Evolutionary conservation across 2,113 vertebrate species (phyloP).

Genomic region (Vidua macroura): DNA sequence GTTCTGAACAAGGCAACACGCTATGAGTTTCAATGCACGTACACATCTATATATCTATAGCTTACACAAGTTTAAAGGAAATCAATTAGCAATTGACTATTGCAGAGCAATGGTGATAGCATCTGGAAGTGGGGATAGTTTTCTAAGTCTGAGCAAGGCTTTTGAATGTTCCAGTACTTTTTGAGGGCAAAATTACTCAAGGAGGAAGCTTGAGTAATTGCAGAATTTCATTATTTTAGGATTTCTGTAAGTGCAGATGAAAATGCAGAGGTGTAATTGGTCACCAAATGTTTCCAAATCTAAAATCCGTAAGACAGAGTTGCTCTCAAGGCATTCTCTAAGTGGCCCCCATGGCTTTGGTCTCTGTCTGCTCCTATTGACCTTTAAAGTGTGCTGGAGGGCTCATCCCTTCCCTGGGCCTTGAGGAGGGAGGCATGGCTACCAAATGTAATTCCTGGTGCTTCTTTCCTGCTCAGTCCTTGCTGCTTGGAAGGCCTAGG

Average conservation of each 20-base stretch:
- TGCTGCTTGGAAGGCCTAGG: neutral
- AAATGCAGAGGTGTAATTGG: neutral
- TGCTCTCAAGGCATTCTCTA: neutral
- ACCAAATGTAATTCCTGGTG: neutral
- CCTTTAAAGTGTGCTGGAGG: neutral
- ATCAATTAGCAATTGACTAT: constrained; percentile 51
- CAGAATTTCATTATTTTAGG: neutral
- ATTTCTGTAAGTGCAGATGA: neutral
- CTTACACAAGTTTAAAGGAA: constrained; percentile 31
- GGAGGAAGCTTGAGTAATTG: neutral
- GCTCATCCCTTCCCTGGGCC: neutral
- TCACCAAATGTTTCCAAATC: neutral
- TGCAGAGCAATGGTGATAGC: neutral
- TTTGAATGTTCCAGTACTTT: neutral
- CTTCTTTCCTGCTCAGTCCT: neutral
- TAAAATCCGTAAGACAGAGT: neutral
- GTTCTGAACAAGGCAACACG: neutral
- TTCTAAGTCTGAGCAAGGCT: neutral
- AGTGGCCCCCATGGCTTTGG: neutral
- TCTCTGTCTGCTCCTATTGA: neutral
- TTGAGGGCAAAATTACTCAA: constrained; percentile 20
- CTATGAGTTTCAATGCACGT: neutral
- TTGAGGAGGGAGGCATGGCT: neutral
- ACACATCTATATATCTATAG: constrained; percentile 40
- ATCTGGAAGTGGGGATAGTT: neutral